Percentiles rank a stretch among this genome's conserved stretches.
phyloP scores from a whole-genome alignment of 2,888 invertebrate genomes.

The Drosophila maculinotata region DNA sequence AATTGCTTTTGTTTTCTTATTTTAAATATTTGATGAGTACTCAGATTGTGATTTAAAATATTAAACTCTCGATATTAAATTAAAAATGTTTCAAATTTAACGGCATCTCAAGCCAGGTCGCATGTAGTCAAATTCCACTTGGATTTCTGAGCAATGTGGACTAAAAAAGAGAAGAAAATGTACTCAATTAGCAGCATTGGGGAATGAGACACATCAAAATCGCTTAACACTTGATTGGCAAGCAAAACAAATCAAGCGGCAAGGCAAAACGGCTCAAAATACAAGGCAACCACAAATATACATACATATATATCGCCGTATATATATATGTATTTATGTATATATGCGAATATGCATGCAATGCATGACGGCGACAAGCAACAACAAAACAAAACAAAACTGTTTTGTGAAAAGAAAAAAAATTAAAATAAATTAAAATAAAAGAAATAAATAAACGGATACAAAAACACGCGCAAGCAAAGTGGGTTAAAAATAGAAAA shows the following conservation, averaged over 20 bases:
- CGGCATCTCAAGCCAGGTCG: too few species aligned
- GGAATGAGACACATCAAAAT: conserved; percentile 23
- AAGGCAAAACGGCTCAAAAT: conserved; percentile 38
- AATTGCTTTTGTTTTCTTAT: too few species aligned
- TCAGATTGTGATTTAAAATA: too few species aligned
- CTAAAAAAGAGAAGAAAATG: conserved; percentile 1
- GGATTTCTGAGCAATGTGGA: not conserved
- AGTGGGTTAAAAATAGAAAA: conserved; percentile 49
- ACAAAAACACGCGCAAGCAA: conserved; percentile 27
- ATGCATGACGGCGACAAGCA: conserved; percentile 18
- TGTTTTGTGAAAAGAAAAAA: conserved; percentile 13
- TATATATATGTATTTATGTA: not conserved
- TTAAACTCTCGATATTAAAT: too few species aligned
- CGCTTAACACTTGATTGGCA: conserved; percentile 50
- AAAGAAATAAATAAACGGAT: conserved; percentile 11
- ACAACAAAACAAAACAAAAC: conserved; percentile 22
- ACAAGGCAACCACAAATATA: conserved; percentile 28
- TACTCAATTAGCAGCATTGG: conserved; percentile 32
- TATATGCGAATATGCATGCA: conserved; percentile 12
- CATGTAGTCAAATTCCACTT: not conserved
- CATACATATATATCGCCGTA: conserved; percentile 4
- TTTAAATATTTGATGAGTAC: too few species aligned
- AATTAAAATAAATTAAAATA: too few species aligned
- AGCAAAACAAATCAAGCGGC: conserved; percentile 52
- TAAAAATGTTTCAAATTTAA: too few species aligned